phyloP scores from a whole-genome alignment of 2,113 vertebrate species.

The Bufo gargarizans region DNA sequence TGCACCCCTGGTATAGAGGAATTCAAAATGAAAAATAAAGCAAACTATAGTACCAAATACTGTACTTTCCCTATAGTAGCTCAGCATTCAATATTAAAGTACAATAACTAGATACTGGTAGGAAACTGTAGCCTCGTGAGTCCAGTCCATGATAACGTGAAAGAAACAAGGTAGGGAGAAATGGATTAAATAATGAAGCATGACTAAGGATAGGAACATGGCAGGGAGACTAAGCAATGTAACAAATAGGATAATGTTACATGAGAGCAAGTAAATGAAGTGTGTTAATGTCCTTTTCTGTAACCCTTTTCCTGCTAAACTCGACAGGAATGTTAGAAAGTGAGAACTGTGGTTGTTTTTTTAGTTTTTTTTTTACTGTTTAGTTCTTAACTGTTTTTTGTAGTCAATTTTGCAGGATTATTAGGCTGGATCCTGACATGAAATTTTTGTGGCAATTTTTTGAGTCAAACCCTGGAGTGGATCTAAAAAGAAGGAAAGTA shows the following conservation, averaged over 20 bases:
- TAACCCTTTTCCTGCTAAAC: background rate
- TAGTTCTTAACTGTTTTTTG: too few species aligned
- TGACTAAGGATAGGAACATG: background rate
- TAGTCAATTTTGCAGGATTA: background rate
- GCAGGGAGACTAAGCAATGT: background rate
- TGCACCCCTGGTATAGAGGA: too few species aligned
- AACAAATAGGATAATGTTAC: slow-evolving; percentile 24
- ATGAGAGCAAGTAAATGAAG: slow-evolving; percentile 6
- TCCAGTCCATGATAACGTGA: slow-evolving; percentile 10
- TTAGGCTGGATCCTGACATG: too few species aligned
- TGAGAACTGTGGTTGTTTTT: background rate
- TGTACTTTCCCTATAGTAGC: too few species aligned
- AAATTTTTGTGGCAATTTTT: background rate
- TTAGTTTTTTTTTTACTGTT: background rate
- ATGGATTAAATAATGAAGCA: slow-evolving; percentile 39
- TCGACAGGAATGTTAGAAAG: background rate
- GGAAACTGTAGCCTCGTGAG: slow-evolving; percentile 19
- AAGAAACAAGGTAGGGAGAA: slow-evolving; percentile 27
- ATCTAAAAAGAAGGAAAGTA: background rate
- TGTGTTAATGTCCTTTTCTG: background rate
- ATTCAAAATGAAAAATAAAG: too few species aligned
- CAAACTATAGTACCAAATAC: too few species aligned
- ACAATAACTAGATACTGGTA: background rate
- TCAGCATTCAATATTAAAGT: too few species aligned
- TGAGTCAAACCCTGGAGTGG: background rate